phyloP scores from a whole-genome alignment of 2,888 invertebrate genomes.

The Ichneumon xanthorius region DNA sequence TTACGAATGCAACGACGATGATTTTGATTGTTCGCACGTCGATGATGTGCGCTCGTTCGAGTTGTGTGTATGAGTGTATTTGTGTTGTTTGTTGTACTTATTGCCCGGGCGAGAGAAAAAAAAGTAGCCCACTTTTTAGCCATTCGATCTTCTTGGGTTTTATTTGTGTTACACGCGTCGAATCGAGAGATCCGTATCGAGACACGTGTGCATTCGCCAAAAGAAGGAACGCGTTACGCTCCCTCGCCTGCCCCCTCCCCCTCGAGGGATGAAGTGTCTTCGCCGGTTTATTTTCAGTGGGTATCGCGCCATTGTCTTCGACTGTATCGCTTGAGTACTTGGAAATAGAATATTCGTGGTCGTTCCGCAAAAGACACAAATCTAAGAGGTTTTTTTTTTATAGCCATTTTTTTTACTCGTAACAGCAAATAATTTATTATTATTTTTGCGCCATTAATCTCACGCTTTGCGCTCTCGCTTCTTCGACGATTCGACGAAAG shows the following conservation, averaged over 20 bases:
- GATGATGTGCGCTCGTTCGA: constrained; percentile 35
- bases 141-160: constrained; percentile 54
- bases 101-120: constrained; percentile 1
- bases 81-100: constrained; percentile 23
- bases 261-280: constrained; percentile 20
- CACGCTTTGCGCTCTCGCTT: not conserved
- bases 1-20: not conserved
- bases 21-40: constrained; percentile 7
- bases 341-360: constrained; percentile 37
- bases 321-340: constrained; percentile 21
- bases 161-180: constrained; percentile 37
- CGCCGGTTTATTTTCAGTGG: constrained; percentile 50
- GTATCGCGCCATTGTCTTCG: not conserved
- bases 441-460: not conserved
- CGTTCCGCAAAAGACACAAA: not conserved
- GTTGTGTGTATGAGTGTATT: constrained; percentile 25
- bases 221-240: constrained; percentile 41
- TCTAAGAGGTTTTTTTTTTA: not conserved
- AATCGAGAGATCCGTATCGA: constrained; percentile 7
- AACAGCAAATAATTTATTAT: not conserved
- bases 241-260: constrained; percentile 18
- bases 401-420: not conserved
- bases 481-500: constrained; percentile 46
- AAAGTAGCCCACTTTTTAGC: constrained; percentile 27
- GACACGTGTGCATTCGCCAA: constrained; percentile 46